Percentiles rank a stretch among this genome's conserved stretches.
Conservation (phyloP, 53 echinoderm and acorn worm species). For the Mesocentrotus franciscanus region DNA sequence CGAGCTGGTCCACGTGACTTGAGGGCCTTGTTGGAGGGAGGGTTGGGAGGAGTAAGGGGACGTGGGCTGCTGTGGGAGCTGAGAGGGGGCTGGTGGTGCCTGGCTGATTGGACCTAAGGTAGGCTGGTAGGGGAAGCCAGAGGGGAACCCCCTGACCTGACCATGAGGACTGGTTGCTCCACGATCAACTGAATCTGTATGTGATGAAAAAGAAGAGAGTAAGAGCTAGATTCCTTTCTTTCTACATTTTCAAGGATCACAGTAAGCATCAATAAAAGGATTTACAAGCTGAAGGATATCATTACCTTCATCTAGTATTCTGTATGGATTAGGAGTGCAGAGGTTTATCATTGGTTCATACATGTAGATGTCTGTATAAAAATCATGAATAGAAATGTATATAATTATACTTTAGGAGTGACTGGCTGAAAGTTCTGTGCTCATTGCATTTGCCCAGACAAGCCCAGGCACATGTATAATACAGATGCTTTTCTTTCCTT, state of each 20-base stretch:
- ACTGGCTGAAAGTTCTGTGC: background rate
- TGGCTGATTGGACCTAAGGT: constrained; percentile 75
- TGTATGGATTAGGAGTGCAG: too few relatives aligned
- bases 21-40: constrained; percentile 77
- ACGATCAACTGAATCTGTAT: constrained; percentile 80
- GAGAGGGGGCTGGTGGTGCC: constrained; percentile 50
- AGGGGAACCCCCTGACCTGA: constrained; percentile 67
- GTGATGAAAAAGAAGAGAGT: background rate
- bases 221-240: background rate
- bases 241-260: background rate
- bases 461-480: background rate
- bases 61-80: constrained; percentile 62
- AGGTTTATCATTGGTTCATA: too few relatives aligned
- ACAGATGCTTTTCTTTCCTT: background rate
- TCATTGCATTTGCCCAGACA: background rate
- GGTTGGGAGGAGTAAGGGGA: constrained; percentile 72
- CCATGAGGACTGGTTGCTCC: constrained; percentile 81
- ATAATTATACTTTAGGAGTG: background rate
- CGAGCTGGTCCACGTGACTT: constrained; percentile 76
- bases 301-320: too few relatives aligned
- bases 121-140: constrained; percentile 75
- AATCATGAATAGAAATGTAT: background rate
- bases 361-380: background rate
- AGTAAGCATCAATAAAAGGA: background rate
- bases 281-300: background rate